Evolutionary conservation across 1,140 invertebrate species (phyloP).

Genomic region (Gyrodactylus bullatarudis): DNA sequence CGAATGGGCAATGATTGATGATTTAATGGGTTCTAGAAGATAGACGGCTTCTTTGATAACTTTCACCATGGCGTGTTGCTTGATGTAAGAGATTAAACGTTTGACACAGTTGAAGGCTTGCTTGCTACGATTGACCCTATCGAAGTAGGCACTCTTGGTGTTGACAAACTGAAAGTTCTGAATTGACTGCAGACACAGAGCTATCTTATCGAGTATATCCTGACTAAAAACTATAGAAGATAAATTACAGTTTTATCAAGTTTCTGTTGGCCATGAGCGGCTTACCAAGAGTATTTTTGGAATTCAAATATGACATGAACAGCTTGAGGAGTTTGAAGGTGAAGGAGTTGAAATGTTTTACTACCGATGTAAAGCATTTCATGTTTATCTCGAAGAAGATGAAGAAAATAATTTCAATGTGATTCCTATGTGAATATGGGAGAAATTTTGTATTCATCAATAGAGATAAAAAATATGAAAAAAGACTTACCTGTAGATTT

Average conservation of each 20-base stretch:
- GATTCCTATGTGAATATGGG: not conserved
- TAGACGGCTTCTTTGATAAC: no score
- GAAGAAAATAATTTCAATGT: not conserved
- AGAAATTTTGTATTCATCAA: not conserved
- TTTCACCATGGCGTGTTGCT: no score
- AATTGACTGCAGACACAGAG: not conserved
- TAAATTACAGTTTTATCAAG: no score
- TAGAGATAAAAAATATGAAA: no score
- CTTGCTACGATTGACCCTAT: not conserved
- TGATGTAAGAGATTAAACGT: not conserved
- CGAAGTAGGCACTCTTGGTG: not conserved
- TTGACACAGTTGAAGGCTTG: not conserved
- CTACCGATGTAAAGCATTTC: not conserved
- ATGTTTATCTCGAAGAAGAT: not conserved
- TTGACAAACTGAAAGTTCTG: not conserved
- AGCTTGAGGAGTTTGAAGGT: not conserved
- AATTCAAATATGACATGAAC: not conserved
- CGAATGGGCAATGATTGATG: no score
- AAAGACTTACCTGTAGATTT: not conserved
- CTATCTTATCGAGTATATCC: not conserved
- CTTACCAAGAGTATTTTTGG: not conserved
- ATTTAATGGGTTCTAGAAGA: no score
- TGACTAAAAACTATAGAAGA: not conserved
- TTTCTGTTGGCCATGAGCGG: no score
- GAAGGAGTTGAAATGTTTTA: not conserved